These are phyloP conservation scores for Chesias legatella DNA, from an alignment of 2,888 invertebrate species.

Conservation along the genomic window DNA sequence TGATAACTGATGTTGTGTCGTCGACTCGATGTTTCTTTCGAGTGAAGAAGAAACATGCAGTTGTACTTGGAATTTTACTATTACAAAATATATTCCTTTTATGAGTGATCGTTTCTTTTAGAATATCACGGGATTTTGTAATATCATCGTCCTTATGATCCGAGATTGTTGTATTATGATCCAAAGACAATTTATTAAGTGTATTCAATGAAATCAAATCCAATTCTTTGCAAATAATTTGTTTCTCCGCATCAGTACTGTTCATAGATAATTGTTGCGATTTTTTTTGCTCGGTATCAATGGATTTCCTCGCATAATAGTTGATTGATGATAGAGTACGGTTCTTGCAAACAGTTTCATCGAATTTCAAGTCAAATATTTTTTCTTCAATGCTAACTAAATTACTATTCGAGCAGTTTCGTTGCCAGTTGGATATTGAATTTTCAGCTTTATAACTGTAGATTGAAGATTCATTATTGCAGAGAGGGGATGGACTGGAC, in stretches of 20 bases:
- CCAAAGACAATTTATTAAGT: slow-evolving; percentile 26
- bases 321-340: slow-evolving; percentile 50
- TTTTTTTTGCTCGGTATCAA: slow-evolving; percentile 25
- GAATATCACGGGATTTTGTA: not conserved
- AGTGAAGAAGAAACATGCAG: slow-evolving; percentile 46
- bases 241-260: slow-evolving; percentile 45
- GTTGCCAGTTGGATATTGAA: slow-evolving; percentile 21
- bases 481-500: slow-evolving; percentile 2
- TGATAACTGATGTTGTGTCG: slow-evolving; percentile 36
- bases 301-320: slow-evolving; percentile 34
- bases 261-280: slow-evolving; percentile 31
- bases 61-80: slow-evolving; percentile 28
- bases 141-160: slow-evolving; percentile 15
- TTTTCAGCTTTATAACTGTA: slow-evolving; percentile 15
- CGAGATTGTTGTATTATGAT: slow-evolving; percentile 17
- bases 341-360: slow-evolving; percentile 4
- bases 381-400: slow-evolving; percentile 18
- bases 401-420: slow-evolving; percentile 10
- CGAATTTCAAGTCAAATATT: slow-evolving; percentile 18
- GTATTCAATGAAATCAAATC: slow-evolving; percentile 34
- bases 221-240: slow-evolving; percentile 48
- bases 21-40: slow-evolving; percentile 30
- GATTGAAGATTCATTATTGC: slow-evolving; percentile 11
- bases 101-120: slow-evolving; percentile 1
- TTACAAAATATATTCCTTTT: slow-evolving; percentile 24